phyloP scores from a whole-genome alignment of 1,140 invertebrate genomes.

The Hylaeus volcanicus region DNA sequence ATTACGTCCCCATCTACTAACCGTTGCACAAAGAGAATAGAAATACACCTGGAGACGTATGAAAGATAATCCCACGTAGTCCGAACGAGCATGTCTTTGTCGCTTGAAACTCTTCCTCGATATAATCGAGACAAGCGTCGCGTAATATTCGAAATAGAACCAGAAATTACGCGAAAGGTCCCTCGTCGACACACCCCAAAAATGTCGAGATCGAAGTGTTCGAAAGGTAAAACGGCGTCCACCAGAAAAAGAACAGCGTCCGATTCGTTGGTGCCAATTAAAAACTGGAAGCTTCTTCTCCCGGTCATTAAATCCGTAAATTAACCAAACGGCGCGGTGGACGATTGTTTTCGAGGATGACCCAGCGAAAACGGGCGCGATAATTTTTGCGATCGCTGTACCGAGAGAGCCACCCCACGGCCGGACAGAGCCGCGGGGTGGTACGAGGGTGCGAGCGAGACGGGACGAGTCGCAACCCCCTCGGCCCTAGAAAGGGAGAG shows the following conservation, averaged over 20 bases:
- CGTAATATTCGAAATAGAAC: too few relatives aligned
- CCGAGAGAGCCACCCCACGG: slow-evolving; percentile 12
- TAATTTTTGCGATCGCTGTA: slow-evolving; percentile 71
- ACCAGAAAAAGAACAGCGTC: background rate
- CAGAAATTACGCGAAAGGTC: too few relatives aligned
- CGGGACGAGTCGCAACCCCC: background rate
- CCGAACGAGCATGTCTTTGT: too few relatives aligned
- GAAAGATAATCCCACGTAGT: too few relatives aligned
- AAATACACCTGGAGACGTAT: too few relatives aligned
- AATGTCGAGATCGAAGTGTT: too few relatives aligned
- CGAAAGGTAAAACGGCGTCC: too few relatives aligned
- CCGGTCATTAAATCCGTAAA: slow-evolving; percentile 48
- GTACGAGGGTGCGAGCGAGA: background rate
- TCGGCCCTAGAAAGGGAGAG: background rate
- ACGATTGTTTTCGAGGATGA: slow-evolving; percentile 55
- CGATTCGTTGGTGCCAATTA: background rate
- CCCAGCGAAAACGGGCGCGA: slow-evolving; percentile 41
- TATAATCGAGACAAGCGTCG: too few relatives aligned
- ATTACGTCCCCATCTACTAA: too few relatives aligned
- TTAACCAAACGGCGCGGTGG: slow-evolving; percentile 53
- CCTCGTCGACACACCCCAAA: too few relatives aligned
- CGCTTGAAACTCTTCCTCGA: too few relatives aligned
- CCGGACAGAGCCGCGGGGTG: slow-evolving; percentile 1
- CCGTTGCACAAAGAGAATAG: too few relatives aligned
- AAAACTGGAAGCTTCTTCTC: slow-evolving; percentile 14